Percentiles rank a stretch among this genome's conserved stretches.
These are phyloP conservation scores for Drosophila anceps DNA, from an alignment of 2,888 invertebrate genomes.

Conservation along the genomic window DNA sequence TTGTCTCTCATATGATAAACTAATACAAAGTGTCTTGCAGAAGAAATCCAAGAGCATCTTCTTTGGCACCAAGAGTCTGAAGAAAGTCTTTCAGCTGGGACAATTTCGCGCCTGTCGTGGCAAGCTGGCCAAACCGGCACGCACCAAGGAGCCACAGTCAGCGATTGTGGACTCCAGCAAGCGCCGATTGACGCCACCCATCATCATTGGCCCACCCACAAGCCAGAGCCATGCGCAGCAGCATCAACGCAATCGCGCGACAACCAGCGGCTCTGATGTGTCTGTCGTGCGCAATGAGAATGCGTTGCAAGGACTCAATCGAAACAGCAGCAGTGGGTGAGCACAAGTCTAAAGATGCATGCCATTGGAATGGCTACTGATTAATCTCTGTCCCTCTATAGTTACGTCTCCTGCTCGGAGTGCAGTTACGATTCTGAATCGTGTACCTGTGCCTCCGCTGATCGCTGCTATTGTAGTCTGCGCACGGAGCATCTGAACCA, in stretches of 20 bases:
- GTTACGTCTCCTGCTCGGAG: slow-evolving; percentile 94
- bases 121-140: slow-evolving; percentile 64
- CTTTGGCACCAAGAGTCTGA: slow-evolving; percentile 87
- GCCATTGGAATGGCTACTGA: not conserved
- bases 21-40: slow-evolving; percentile 71
- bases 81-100: slow-evolving; percentile 88
- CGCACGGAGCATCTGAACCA: slow-evolving; percentile 74
- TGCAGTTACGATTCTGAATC: slow-evolving; percentile 94
- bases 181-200: slow-evolving; percentile 59
- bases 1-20: not conserved
- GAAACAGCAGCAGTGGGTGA: slow-evolving; percentile 88
- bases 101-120: slow-evolving; percentile 85
- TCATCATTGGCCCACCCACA: slow-evolving; percentile 73
- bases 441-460: slow-evolving; percentile 90
- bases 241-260: slow-evolving; percentile 86
- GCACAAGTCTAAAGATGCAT: slow-evolving; percentile 33
- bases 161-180: slow-evolving; percentile 31
- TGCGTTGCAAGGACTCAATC: slow-evolving; percentile 87
- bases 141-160: slow-evolving; percentile 74
- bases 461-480: slow-evolving; percentile 93
- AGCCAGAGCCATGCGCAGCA: slow-evolving; percentile 63
- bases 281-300: slow-evolving; percentile 88
- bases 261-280: slow-evolving; percentile 88
- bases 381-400: slow-evolving; percentile 24
- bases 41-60: slow-evolving; percentile 88